Evolutionary conservation across 2,113 vertebrate genomes (phyloP).

Genomic region (Orcinus orca): DNA sequence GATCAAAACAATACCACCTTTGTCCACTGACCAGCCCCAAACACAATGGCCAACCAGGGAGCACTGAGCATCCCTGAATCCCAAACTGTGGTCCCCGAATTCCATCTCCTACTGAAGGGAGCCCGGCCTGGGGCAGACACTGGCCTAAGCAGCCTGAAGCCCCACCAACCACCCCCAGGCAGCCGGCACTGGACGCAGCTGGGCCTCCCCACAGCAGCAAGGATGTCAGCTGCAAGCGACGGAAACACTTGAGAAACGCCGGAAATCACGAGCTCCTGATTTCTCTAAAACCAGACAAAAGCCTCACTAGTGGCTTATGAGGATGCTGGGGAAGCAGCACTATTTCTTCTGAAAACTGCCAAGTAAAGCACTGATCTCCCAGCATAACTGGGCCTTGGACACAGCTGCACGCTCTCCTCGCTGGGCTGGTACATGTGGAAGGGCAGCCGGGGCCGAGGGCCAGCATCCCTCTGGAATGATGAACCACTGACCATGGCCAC

Average conservation of each 20-base stretch:
- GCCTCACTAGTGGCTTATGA: background rate
- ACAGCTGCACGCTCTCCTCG: background rate
- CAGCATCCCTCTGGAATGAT: background rate
- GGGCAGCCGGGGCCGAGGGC: no score
- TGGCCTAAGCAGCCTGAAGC: background rate
- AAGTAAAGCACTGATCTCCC: background rate
- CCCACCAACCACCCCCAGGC: rapidly evolving
- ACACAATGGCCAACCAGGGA: background rate
- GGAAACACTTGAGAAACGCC: background rate
- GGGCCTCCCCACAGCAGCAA: background rate
- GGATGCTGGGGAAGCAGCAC: background rate
- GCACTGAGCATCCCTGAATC: background rate
- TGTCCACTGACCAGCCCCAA: background rate
- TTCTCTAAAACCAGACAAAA: background rate
- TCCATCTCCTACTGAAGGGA: background rate
- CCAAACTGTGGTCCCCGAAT: background rate
- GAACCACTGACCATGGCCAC: rapidly evolving
- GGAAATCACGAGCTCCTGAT: background rate
- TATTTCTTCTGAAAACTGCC: background rate
- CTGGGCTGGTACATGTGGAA: background rate
- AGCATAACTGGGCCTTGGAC: rapidly evolving
- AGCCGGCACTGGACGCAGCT: background rate
- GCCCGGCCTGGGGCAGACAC: rapidly evolving
- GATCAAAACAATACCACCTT: background rate
- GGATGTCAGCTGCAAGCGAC: background rate